Conservation (phyloP, 1,140 invertebrate genomes). For the Euglossa dilemma region DNA sequence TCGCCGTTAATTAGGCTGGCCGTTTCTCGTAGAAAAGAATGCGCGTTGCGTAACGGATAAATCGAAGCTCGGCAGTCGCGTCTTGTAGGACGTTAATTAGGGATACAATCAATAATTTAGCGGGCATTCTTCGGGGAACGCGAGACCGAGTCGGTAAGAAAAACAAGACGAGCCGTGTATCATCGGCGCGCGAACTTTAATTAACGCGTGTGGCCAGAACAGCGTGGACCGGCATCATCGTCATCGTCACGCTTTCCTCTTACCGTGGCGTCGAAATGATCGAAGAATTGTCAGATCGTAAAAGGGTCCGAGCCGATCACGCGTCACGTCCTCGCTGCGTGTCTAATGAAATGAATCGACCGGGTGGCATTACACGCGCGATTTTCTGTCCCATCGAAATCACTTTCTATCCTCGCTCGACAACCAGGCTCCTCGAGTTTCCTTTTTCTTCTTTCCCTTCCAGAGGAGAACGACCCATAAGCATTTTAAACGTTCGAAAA, state of each 20-base stretch:
- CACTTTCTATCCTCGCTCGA: conserved; percentile 29
- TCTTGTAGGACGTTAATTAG: conserved; percentile 14
- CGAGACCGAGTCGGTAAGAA: neutral
- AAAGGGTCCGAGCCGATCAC: conserved; percentile 38
- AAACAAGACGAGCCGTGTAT: conserved; percentile 27
- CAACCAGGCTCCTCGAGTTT: neutral
- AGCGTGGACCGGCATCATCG: conserved; percentile 16
- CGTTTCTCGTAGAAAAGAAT: neutral
- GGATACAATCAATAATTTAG: conserved; percentile 42
- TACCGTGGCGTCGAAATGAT: conserved; percentile 35
- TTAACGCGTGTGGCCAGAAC: conserved; percentile 41
- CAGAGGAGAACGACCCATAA: neutral
- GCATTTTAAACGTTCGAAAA: neutral
- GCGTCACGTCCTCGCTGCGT: conserved; percentile 43
- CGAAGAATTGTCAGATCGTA: conserved; percentile 38
- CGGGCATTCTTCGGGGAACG: conserved; percentile 18
- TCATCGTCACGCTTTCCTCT: conserved; percentile 44
- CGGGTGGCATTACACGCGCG: conserved; percentile 46
- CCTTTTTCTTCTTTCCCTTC: neutral
- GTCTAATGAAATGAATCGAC: conserved; percentile 49
- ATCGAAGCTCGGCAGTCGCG: neutral
- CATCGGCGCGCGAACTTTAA: conserved; percentile 23
- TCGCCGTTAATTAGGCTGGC: conserved; percentile 12
- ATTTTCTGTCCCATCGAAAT: conserved; percentile 46
- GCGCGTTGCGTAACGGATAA: neutral